Base-by-base conservation (phyloP, 2,113 vertebrate genomes). In the Syngnathus typhle region DNA sequence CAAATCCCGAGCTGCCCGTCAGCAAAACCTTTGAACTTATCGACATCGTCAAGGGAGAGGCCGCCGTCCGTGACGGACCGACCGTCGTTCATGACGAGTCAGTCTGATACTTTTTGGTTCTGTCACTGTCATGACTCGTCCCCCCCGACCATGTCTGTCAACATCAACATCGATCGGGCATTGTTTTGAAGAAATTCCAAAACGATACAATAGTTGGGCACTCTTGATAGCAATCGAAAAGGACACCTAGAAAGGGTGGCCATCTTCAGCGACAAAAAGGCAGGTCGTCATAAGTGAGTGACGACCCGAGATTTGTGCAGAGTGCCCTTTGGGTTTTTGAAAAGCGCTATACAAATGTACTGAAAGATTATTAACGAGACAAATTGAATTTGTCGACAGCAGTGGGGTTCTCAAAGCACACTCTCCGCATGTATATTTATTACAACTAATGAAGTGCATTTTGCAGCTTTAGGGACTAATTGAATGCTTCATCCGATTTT, bases 21-120 rank as follows among this genome's bases (percentile, higher is more conserved):
- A 96, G 94, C 92, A 96, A 92, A 74, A 94, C 94, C 73, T 98
- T 98, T 61, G 94, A 98, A 84, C 94, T 98, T 84, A 93, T 98
- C 90, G 95, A 95, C 15, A 89, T 98, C 87, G 94, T 98, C 77
- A 96, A 95, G 87, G 94, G 96, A 91, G 94, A 96, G 90, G 93
- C 94, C 71, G 93, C 94, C 87, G 92, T 90, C 38, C 89, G 93
- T 60, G 95, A 97, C 62, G 95, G 95, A 81, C 94, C 96, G 75
- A 98, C 95, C 83, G 94, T 98, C 82, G 90, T 98, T 82, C 95
- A 98, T 2, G 94, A 98, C 73, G 95, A 98, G 95, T 98, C 90
- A 82, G 95, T 93, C 16, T 41, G 3, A 64, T 54, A 55, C 3
- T 6, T 63, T 3, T 41, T 1, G 47, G 32, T 21, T 49, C 4